Percentiles rank a stretch among this genome's conserved stretches.
phyloP scores from a whole-genome alignment of 2,888 invertebrate genomes.

The Idaea straminata region DNA sequence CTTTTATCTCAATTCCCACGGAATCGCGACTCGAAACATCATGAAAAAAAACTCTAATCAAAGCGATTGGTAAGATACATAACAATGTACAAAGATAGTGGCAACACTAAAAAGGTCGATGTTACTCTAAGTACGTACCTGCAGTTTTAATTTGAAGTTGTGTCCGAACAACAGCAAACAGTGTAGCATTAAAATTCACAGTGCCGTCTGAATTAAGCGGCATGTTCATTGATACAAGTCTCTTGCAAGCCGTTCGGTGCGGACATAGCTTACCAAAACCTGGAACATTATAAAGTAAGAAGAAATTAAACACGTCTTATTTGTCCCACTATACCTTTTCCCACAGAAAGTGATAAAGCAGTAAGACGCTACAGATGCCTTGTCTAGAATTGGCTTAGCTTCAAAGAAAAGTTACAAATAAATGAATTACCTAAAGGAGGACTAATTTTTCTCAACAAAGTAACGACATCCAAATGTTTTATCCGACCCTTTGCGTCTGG shows the following conservation, averaged over 20 bases:
- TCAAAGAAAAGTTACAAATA: not conserved
- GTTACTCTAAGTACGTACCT: constrained; percentile 51
- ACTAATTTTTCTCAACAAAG: constrained; percentile 96
- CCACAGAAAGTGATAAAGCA: not conserved
- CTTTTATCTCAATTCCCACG: too few species aligned
- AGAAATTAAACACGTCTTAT: not conserved
- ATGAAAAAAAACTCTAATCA: too few species aligned
- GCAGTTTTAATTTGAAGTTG: constrained; percentile 97
- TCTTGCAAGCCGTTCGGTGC: constrained; percentile 98
- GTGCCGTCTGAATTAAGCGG: constrained; percentile 99
- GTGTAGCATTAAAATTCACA: constrained; percentile 98
- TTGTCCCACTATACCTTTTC: not conserved
- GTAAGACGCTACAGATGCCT: not conserved
- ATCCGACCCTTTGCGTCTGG: constrained; percentile 99
- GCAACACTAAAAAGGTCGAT: not conserved
- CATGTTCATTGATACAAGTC: constrained; percentile 99
- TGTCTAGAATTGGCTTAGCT: too few species aligned
- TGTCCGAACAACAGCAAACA: constrained; percentile 98
- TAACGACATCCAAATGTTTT: constrained; percentile 99
- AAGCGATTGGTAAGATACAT: too few species aligned
- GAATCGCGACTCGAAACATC: too few species aligned
- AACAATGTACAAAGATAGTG: too few species aligned
- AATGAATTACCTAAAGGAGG: constrained; percentile 87
- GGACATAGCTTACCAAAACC: constrained; percentile 99
- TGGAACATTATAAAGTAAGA: constrained; percentile 23